Percentiles rank a stretch among this genome's conserved stretches.
These are phyloP conservation scores for Labeo calbasu DNA, from an alignment of 2,797 vertebrate genomes.

Conservation along the genomic window DNA sequence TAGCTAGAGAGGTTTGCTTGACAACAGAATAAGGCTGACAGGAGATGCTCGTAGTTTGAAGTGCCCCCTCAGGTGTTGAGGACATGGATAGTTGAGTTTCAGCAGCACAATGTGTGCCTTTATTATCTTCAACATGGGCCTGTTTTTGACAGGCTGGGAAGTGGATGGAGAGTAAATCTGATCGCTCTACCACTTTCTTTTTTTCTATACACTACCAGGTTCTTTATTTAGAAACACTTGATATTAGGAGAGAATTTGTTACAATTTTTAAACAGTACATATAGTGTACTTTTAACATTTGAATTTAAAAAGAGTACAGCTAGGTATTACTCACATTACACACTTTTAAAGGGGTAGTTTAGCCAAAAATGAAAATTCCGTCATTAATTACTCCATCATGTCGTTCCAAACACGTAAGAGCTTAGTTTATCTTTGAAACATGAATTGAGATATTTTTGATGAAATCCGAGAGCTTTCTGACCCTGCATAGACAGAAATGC, in stretches of 20 bases:
- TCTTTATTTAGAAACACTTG: not conserved
- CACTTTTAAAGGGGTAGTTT: not conserved
- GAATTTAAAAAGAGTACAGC: not conserved
- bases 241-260: not conserved
- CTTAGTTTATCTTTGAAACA: no score
- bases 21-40: not conserved
- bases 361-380: not conserved
- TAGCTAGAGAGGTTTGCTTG: conserved; percentile 6
- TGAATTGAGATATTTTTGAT: no score
- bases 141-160: conserved; percentile 1
- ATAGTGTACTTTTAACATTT: not conserved
- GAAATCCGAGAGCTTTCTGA: no score
- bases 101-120: conserved; percentile 69
- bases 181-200: not conserved
- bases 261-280: not conserved
- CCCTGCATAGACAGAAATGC: no score
- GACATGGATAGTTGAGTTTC: conserved; percentile 49
- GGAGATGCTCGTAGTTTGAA: not conserved
- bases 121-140: conserved; percentile 46
- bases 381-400: not conserved
- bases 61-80: conserved; percentile 15
- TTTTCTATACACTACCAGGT: not conserved
- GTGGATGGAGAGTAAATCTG: not conserved
- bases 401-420: no score
- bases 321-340: not conserved